Evolutionary conservation across 2,888 invertebrate genomes (phyloP).

Genomic region (Tyria jacobaeae): DNA sequence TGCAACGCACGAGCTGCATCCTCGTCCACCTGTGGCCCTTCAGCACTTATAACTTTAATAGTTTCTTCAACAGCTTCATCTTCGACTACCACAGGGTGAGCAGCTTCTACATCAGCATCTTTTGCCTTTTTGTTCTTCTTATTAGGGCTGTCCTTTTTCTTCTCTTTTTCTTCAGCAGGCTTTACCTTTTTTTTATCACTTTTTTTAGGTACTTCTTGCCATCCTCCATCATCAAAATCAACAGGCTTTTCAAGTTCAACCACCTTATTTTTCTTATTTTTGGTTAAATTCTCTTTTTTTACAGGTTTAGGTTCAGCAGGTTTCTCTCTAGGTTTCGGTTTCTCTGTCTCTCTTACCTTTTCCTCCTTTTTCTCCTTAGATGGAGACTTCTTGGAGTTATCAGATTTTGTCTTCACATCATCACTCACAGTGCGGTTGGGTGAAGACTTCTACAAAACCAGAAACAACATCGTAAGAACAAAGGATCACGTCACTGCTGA

Average conservation of each 20-base stretch:
- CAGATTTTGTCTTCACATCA: slow-evolving; percentile 87
- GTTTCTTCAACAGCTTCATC: slow-evolving; percentile 72
- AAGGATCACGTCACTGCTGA: neutral
- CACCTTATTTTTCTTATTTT: slow-evolving; percentile 87
- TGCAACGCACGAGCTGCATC: slow-evolving; percentile 77
- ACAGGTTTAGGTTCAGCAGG: slow-evolving; percentile 67
- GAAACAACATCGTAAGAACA: slow-evolving; percentile 11
- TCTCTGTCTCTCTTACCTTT: slow-evolving; percentile 82
- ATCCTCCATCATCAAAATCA: slow-evolving; percentile 91
- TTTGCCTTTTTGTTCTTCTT: slow-evolving; percentile 81
- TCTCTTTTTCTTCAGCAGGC: slow-evolving; percentile 85
- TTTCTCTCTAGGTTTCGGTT: slow-evolving; percentile 79
- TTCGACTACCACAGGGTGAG: slow-evolving; percentile 39
- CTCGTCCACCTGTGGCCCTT: slow-evolving; percentile 76
- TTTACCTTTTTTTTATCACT: slow-evolving; percentile 91
- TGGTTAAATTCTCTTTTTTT: slow-evolving; percentile 78
- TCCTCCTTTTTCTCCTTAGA: slow-evolving; percentile 86
- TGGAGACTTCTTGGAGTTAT: slow-evolving; percentile 86
- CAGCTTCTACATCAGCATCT: slow-evolving; percentile 77
- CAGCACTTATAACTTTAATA: slow-evolving; percentile 78
- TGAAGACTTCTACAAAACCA: slow-evolving; percentile 85
- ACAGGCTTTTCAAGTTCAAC: slow-evolving; percentile 88
- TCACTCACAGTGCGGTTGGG: slow-evolving; percentile 87
- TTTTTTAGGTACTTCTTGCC: slow-evolving; percentile 90
- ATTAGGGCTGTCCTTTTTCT: slow-evolving; percentile 82